Base-by-base conservation (phyloP, 2,797 vertebrate species). In the Pseudochromis fuscus region DNA sequence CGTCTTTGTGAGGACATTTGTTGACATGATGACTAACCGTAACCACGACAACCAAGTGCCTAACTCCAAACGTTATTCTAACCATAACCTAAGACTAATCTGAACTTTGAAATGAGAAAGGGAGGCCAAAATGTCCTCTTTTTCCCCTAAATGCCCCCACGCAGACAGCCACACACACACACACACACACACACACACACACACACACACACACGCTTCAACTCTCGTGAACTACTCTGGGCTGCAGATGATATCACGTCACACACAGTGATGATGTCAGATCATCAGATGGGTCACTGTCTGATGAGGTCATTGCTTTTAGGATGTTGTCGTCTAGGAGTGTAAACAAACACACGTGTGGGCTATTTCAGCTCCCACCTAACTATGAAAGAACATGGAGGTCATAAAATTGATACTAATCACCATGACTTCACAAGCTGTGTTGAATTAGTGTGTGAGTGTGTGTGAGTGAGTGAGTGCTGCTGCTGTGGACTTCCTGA, bases 351-450 rank as follows among this genome's bases (percentile, higher is more conserved):
- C 72, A 79, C 70, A 62, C 62, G 24, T 11, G 1, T 50, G 61
- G 64, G 64, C 79, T 86, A 84, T 60, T 69, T 72, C 61, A 75
- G 84, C 79, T 85, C 88, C 64, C 57, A 88, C 62, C 80, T 90
- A 77, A 87, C 78, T 85, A 92, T 86, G 84, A 81, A 82, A 79
- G 74, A 85, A 90, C 81, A 88, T 79, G 63, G 75, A 89, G 67
- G 84, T 83, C 72, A 68, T 75, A 77, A 73, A 75, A 50, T 51
- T 40, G 25, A 79, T 79, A 82, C 86, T 88, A 84, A 91, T 92
- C 83, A 93, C 89, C 82, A 86, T 86, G 86, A 92, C 77, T 78
- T 89, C 80, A 92, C 83, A 55, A 83, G 75, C 69, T 79, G 75
- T 75, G 55, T 68, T 74, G 70, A 28, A 62, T 61, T 38, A 35